These are phyloP conservation scores for Petrocephalus sullivani DNA, from an alignment of 2,797 vertebrate genomes.

Conservation along the genomic window DNA sequence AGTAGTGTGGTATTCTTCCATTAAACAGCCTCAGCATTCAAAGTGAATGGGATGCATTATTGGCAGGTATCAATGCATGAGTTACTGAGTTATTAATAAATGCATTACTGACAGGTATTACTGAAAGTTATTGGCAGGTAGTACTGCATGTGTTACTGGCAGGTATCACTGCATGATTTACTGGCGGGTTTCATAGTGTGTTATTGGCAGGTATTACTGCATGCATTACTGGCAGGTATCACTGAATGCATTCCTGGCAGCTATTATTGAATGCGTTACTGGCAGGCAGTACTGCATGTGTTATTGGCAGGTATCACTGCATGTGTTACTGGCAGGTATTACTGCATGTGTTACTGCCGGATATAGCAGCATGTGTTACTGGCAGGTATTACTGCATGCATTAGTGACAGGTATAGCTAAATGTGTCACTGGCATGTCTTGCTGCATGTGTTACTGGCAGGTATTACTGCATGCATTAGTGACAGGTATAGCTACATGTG, in stretches of 20 bases:
- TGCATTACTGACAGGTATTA: neutral
- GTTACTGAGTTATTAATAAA: neutral
- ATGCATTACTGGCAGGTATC: neutral
- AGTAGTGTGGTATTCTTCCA: slow-evolving; percentile 21
- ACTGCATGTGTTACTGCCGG: neutral
- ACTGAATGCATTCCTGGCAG: neutral
- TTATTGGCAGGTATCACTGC: neutral
- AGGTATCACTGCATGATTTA: neutral
- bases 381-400: too few species aligned
- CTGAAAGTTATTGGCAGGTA: neutral
- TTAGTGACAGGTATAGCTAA: too few species aligned
- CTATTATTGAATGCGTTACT: neutral
- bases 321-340: neutral
- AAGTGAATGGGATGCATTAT: slow-evolving; percentile 6
- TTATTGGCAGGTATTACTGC: neutral
- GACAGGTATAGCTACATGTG: neutral
- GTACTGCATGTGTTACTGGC: neutral
- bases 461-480: too few species aligned
- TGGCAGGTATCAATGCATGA: neutral
- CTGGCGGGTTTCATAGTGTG: too few species aligned
- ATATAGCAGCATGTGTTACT: too few species aligned
- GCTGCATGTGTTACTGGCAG: too few species aligned
- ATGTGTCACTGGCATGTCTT: too few species aligned
- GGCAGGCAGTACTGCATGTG: neutral
- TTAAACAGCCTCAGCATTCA: slow-evolving; percentile 19